Base-by-base conservation (phyloP, 2,113 vertebrate genomes). In the Clinocottus analis region DNA sequence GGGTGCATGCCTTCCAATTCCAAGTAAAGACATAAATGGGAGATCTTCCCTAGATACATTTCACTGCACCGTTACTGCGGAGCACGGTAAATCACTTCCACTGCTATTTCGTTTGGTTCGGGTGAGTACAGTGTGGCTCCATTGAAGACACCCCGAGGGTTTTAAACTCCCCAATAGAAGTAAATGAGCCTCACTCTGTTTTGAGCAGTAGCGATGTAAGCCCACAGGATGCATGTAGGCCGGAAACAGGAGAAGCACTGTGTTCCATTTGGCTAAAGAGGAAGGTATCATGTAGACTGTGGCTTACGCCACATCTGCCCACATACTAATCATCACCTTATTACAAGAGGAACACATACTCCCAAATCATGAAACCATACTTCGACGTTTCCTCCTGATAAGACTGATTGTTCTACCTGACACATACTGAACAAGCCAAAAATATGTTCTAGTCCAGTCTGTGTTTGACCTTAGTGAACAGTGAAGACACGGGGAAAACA, bases 281-380 rank as follows among this genome's bases (percentile, higher is more conserved):
- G 17, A 86, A 82, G 33, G 77, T 87, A 88, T 92, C 82, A 80
- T 79, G 86, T 88, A 81, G 74, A 85, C 87, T 25, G 55, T 27
- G 72, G 79, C 56, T 53, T 67, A 59, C 0, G 56, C 72, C 79
- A 87, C 85, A 73, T 84, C 78, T 87, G 71, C 93, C 90, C 80
- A 87, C 91, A 66, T 33, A 61, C 77, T 60, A 78, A 82, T 91
- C 87, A 87, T 85, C 82, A 72, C 70, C 62, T 83, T 82, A 84
- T 68, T 86, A 85, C 80, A 55, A 77, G 60, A 62, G 43, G 47
- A 31, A 84, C 61, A 82, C 59, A 49, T 53, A 81, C 23, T 90
- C 90, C 84, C 67, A 75, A 80, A 86, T 70, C 71, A 80, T 64
- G 37, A 87, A 85, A 91, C 66, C 68, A 19, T 64, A 85, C 11